These are phyloP conservation scores for Drosophila prolongata DNA, from an alignment of 2,888 invertebrate species.

Conservation along the genomic window DNA sequence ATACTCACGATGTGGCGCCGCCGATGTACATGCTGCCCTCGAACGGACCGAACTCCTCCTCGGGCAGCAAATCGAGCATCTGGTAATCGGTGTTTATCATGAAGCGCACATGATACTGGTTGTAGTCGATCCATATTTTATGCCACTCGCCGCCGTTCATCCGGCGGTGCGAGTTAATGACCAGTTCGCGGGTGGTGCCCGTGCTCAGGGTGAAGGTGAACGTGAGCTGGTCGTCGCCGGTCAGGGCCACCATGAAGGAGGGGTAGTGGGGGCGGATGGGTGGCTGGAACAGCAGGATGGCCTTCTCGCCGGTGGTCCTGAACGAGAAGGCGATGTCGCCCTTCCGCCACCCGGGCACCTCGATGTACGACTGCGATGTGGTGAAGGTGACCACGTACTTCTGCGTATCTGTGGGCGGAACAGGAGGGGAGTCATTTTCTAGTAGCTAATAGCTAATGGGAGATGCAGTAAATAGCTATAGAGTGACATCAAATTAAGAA, in stretches of 20 bases:
- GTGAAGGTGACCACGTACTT: constrained; percentile 97
- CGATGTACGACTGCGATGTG: constrained; percentile 95
- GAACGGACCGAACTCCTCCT: constrained; percentile 96
- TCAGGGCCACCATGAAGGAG: constrained; percentile 95
- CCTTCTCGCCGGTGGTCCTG: constrained; percentile 95
- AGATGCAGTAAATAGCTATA: constrained; percentile 1
- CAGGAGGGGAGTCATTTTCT: constrained; percentile 13
- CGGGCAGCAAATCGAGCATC: constrained; percentile 93
- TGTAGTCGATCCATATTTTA: constrained; percentile 97
- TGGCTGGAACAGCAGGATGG: constrained; percentile 95
- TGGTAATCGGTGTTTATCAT: constrained; percentile 96
- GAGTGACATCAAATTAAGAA: neutral
- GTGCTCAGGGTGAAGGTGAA: constrained; percentile 96
- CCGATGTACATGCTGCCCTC: constrained; percentile 97
- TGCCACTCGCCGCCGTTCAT: constrained; percentile 98
- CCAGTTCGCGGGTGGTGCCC: constrained; percentile 91
- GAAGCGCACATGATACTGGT: constrained; percentile 95
- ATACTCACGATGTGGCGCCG: constrained; percentile 94
- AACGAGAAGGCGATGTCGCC: constrained; percentile 97
- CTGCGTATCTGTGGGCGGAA: constrained; percentile 89
- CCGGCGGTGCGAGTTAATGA: constrained; percentile 91
- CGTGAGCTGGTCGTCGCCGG: constrained; percentile 93
- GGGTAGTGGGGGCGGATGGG: constrained; percentile 95
- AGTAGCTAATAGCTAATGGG: constrained; percentile 13
- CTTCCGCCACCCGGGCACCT: constrained; percentile 96